Evolutionary conservation across 2,113 vertebrate genomes (phyloP).

Genomic region (Hipposideros armiger): DNA sequence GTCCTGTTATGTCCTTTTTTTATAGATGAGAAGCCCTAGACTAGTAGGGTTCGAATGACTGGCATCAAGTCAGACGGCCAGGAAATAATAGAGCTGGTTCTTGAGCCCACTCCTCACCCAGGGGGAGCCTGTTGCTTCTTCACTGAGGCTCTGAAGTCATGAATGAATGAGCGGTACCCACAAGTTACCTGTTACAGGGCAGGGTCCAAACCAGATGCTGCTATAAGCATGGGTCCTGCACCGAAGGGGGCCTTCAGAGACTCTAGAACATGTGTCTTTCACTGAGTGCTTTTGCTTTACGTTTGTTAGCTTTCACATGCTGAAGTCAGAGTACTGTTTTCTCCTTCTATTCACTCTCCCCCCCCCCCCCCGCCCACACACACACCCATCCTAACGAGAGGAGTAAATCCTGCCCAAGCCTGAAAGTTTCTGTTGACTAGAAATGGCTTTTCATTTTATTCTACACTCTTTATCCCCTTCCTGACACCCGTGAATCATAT

Average conservation of each 20-base stretch:
- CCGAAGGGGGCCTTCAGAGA: not conserved
- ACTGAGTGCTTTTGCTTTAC: not conserved
- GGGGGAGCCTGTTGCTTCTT: not conserved
- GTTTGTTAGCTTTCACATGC: not conserved
- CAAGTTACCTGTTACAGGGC: not conserved
- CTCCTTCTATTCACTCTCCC: too few relatives aligned
- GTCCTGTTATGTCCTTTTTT: not conserved
- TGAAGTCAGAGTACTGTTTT: not conserved
- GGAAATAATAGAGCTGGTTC: not conserved
- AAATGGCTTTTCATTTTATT: not conserved
- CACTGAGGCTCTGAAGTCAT: not conserved
- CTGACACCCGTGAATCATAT: accelerated
- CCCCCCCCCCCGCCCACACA: too few relatives aligned
- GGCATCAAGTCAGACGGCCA: not conserved
- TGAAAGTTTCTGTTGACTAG: not conserved
- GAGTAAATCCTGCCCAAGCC: not conserved
- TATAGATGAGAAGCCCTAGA: not conserved
- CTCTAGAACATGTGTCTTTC: not conserved
- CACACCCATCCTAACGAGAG: not conserved
- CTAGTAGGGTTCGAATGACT: not conserved
- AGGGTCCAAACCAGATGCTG: not conserved
- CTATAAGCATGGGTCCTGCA: not conserved
- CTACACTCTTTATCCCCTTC: too few relatives aligned
- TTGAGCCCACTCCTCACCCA: not conserved
- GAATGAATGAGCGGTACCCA: not conserved